Evolutionary conservation across 2,113 vertebrate species (phyloP).

Genomic region (Rhodinocichla rosea): DNA sequence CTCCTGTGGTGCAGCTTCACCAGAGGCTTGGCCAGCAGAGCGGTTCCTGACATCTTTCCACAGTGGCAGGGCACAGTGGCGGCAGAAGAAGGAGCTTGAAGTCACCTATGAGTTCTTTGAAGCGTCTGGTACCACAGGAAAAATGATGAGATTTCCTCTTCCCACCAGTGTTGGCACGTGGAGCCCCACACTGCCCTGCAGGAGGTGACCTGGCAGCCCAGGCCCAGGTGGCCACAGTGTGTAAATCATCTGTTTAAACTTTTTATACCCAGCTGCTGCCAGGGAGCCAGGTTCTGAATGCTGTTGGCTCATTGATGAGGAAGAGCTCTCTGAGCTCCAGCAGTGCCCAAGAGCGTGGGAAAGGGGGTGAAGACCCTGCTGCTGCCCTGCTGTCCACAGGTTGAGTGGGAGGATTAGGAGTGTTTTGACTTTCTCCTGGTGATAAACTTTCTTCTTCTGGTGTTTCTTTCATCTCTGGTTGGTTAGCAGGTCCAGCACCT

Average conservation of each 20-base stretch:
- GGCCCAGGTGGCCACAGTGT: background rate
- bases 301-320: background rate
- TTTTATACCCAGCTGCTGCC: background rate
- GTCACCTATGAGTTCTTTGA: background rate
- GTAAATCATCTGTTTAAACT: background rate
- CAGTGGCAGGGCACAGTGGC: background rate
- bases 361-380: background rate
- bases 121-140: background rate
- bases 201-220: background rate
- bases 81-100: background rate
- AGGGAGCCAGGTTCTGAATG: background rate
- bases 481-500: background rate
- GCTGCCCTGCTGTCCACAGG: background rate
- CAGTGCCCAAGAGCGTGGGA: background rate
- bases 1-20: background rate
- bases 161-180: background rate
- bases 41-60: background rate
- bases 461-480: background rate
- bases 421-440: background rate
- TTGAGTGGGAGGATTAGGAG: background rate
- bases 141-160: background rate
- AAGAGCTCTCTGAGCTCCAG: background rate
- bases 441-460: background rate
- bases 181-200: background rate
- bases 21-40: background rate